These are phyloP conservation scores for Drosophila murphyi DNA, from an alignment of 1,140 invertebrate species.

Conservation along the genomic window DNA sequence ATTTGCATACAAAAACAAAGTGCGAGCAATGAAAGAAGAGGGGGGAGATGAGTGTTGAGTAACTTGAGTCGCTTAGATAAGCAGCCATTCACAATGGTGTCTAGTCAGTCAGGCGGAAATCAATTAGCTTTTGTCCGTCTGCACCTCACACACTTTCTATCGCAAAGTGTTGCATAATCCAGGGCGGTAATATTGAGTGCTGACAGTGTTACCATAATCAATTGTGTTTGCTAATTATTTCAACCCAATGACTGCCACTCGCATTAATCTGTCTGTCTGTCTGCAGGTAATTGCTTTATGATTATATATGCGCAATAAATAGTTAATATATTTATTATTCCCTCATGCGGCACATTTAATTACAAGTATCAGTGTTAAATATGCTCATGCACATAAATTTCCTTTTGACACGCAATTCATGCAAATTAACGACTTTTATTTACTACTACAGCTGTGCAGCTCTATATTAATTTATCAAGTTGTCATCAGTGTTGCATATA, in stretches of 20 bases:
- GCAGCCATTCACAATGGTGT: conserved; percentile 48
- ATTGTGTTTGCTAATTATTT: conserved; percentile 46
- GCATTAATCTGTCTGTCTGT: conserved; percentile 5
- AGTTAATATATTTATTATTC: not conserved
- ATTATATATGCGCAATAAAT: not conserved
- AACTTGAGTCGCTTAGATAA: conserved; percentile 28
- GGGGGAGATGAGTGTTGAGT: not conserved
- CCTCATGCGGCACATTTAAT: conserved; percentile 15
- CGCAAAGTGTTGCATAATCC: conserved; percentile 26
- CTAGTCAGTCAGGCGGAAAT: conserved; percentile 61
- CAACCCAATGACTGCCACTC: conserved; percentile 22
- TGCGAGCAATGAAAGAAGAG: not conserved
- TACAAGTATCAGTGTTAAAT: conserved; percentile 44
- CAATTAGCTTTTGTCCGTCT: conserved; percentile 52
- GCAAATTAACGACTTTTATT: not conserved
- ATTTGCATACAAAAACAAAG: conserved; percentile 46
- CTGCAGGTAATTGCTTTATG: not conserved
- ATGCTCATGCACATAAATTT: not conserved
- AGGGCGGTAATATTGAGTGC: conserved; percentile 20
- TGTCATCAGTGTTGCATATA: not conserved
- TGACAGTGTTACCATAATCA: conserved; percentile 35
- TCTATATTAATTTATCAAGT: not conserved
- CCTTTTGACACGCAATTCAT: not conserved
- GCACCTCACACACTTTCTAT: not conserved
- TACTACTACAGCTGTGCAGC: not conserved